Evolutionary conservation across 1,140 invertebrate genomes (phyloP).

Genomic region (Cherax quadricarinatus): DNA sequence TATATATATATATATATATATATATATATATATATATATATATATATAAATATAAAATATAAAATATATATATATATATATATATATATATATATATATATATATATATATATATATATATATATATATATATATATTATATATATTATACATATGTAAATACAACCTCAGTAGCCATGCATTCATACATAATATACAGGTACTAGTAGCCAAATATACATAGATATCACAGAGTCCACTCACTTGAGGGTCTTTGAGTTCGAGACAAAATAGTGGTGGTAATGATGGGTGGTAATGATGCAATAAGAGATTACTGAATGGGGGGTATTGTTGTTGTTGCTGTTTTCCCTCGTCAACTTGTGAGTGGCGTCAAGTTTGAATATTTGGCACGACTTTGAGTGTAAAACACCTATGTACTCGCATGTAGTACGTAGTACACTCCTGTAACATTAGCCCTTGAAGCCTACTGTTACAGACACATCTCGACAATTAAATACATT

Average conservation of each 20-base stretch:
- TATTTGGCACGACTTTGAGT: not conserved
- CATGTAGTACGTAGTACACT: not conserved
- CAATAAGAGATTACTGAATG: too few species aligned
- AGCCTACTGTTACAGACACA: not conserved
- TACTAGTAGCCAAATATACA: slow-evolving; percentile 12
- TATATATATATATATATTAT: too few species aligned
- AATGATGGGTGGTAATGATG: too few species aligned
- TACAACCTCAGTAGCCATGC: not conserved
- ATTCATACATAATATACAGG: slow-evolving; percentile 9
- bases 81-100: too few species aligned
- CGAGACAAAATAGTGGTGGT: too few species aligned
- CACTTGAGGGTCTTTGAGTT: too few species aligned
- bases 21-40: too few species aligned
- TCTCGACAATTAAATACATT: not conserved
- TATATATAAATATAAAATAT: not conserved
- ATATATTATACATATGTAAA: not conserved
- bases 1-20: too few species aligned
- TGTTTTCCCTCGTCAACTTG: not conserved
- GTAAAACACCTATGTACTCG: not conserved
- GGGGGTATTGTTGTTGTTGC: too few species aligned
- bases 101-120: too few species aligned
- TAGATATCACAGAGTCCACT: not conserved
- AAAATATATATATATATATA: too few species aligned
- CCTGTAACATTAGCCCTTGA: not conserved
- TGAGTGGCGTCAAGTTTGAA: not conserved